A percentile compares a stretch with the other conserved stretches of the same genome.
Evolutionary conservation across 2,888 invertebrate genomes (phyloP).

Genomic region (Himalopsyche anomala): DNA sequence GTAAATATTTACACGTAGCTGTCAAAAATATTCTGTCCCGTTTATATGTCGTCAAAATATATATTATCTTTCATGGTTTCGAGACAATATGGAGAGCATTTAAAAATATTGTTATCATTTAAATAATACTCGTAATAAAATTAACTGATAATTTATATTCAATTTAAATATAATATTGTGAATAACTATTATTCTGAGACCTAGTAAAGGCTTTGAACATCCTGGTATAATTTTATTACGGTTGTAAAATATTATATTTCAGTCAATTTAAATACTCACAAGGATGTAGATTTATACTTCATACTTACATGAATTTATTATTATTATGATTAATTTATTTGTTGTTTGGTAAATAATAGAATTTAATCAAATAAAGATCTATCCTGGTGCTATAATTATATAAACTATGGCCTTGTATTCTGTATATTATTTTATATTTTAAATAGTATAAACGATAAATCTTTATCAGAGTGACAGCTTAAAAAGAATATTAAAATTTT

Average conservation of each 20-base stretch:
- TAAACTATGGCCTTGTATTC: slow-evolving; percentile 8
- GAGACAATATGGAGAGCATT: too few relatives aligned
- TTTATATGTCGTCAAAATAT: too few relatives aligned
- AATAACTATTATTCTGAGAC: background rate
- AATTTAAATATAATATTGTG: background rate
- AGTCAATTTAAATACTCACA: background rate
- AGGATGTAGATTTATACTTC: background rate
- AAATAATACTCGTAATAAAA: too few relatives aligned
- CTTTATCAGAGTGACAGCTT: slow-evolving; percentile 1
- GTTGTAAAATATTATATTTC: too few relatives aligned
- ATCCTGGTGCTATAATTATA: background rate
- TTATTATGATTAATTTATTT: slow-evolving; percentile 1
- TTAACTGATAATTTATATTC: background rate
- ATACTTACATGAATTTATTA: background rate
- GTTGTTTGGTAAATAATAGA: background rate
- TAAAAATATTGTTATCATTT: too few relatives aligned
- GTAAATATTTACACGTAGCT: too few relatives aligned
- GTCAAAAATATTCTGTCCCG: too few relatives aligned
- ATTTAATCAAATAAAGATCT: slow-evolving; percentile 15
- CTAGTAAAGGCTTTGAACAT: background rate
- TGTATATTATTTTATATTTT: background rate
- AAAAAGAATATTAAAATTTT: background rate
- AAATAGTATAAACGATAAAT: slow-evolving; percentile 1
- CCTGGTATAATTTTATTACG: background rate
- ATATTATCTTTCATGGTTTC: too few relatives aligned